These are phyloP conservation scores for Calephelis virginiensis DNA, from an alignment of 1,140 invertebrate genomes.

Conservation along the genomic window DNA sequence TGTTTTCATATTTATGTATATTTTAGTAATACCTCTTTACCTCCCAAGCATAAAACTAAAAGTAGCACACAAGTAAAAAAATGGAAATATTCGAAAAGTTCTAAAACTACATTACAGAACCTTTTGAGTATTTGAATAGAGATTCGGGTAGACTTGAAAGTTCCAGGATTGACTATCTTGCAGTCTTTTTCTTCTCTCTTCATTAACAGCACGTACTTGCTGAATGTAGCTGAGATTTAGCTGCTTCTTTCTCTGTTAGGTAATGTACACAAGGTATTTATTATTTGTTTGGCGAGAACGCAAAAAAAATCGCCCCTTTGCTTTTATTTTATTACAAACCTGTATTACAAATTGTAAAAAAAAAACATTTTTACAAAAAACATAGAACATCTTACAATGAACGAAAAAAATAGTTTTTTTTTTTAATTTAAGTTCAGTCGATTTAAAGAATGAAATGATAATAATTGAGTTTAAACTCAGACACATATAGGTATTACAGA, in stretches of 20 bases:
- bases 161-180: conserved; percentile 84
- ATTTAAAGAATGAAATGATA: too few relatives aligned
- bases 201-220: conserved; percentile 59
- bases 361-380: too few relatives aligned
- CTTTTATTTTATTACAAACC: neutral
- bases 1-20: too few relatives aligned
- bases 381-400: too few relatives aligned
- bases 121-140: conserved; percentile 91
- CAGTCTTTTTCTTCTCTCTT: conserved; percentile 54
- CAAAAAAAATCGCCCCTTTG: neutral
- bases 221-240: conserved; percentile 64
- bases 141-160: conserved; percentile 89
- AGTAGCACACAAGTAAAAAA: conserved; percentile 9
- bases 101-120: conserved; percentile 63
- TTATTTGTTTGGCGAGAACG: conserved; percentile 10
- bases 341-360: too few relatives aligned
- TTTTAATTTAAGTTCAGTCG: too few relatives aligned
- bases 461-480: too few relatives aligned
- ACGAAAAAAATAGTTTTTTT: too few relatives aligned
- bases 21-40: neutral
- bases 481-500: too few relatives aligned
- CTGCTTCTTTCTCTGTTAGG: conserved; percentile 66
- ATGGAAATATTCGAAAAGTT: conserved; percentile 12
- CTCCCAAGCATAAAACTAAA: neutral
- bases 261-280: neutral